phyloP scores from a whole-genome alignment of 2,113 vertebrate genomes.

The Morone chrysops region DNA sequence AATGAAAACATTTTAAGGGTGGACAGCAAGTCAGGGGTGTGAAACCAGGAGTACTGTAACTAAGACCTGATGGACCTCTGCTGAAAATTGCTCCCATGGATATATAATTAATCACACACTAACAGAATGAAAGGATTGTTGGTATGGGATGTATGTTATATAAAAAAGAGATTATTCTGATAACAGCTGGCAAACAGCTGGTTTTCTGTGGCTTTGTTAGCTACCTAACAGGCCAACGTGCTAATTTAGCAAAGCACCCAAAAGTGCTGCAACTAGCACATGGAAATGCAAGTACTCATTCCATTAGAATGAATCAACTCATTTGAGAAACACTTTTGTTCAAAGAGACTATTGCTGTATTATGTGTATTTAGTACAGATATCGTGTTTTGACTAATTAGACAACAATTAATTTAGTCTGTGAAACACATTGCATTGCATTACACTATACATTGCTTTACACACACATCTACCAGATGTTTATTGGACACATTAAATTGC shows the following conservation, averaged over 20 bases:
- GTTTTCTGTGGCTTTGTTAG: not conserved
- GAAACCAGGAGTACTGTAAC: not conserved
- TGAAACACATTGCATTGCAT: not conserved
- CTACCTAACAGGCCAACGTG: not conserved
- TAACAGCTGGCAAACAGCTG: slow-evolving; percentile 28
- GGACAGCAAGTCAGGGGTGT: not conserved
- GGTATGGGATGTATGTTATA: not conserved
- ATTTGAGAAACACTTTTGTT: not conserved
- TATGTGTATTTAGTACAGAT: not conserved
- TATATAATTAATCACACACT: not conserved
- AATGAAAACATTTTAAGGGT: too few species aligned
- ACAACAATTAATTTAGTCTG: not conserved
- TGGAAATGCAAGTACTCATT: not conserved
- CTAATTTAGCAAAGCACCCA: not conserved
- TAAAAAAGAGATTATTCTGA: not conserved
- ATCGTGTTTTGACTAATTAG: not conserved
- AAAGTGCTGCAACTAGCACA: not conserved
- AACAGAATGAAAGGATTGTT: not conserved
- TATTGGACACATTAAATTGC: not conserved
- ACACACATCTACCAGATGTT: slow-evolving; percentile 1
- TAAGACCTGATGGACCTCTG: not conserved
- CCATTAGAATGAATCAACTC: not conserved
- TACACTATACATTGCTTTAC: not conserved
- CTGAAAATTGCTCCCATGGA: not conserved
- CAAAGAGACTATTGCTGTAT: not conserved